These are phyloP conservation scores for Lasioglossum vierecki DNA, from an alignment of 2,888 invertebrate species.

Conservation along the genomic window DNA sequence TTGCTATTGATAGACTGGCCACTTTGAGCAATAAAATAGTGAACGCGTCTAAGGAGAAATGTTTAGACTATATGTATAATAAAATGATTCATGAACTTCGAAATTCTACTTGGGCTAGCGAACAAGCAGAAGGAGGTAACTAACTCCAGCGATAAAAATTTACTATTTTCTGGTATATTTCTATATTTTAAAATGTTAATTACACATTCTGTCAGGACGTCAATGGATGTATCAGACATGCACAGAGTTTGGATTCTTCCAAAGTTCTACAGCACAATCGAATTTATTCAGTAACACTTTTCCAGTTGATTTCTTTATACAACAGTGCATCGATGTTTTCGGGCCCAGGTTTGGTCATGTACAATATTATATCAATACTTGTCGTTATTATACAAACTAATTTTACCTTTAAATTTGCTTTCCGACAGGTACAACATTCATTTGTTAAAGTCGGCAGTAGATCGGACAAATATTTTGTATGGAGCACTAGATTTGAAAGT, in stretches of 20 bases:
- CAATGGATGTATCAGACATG: slow-evolving; percentile 98
- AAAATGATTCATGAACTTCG: slow-evolving; percentile 90
- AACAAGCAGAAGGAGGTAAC: slow-evolving; percentile 87
- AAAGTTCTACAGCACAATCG: slow-evolving; percentile 90
- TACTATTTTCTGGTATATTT: background rate
- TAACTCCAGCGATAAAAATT: background rate
- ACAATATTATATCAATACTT: slow-evolving; percentile 9
- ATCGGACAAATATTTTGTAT: slow-evolving; percentile 91
- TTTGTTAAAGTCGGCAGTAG: slow-evolving; percentile 87
- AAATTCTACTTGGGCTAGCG: slow-evolving; percentile 88
- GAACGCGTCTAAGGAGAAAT: slow-evolving; percentile 88
- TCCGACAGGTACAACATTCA: slow-evolving; percentile 85
- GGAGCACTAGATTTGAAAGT: slow-evolving; percentile 90
- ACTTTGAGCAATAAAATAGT: slow-evolving; percentile 90
- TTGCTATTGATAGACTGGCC: slow-evolving; percentile 89
- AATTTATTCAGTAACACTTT: slow-evolving; percentile 91
- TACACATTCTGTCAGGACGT: slow-evolving; percentile 85
- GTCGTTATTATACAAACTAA: background rate
- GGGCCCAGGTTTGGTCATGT: slow-evolving; percentile 86
- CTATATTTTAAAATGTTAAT: slow-evolving; percentile 10
- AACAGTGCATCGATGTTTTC: slow-evolving; percentile 93
- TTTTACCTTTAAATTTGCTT: background rate
- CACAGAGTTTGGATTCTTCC: slow-evolving; percentile 98
- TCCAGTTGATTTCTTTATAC: slow-evolving; percentile 90
- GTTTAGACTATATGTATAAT: slow-evolving; percentile 93